phyloP scores from a whole-genome alignment of 2,888 invertebrate species.

The Catocala fraxini region DNA sequence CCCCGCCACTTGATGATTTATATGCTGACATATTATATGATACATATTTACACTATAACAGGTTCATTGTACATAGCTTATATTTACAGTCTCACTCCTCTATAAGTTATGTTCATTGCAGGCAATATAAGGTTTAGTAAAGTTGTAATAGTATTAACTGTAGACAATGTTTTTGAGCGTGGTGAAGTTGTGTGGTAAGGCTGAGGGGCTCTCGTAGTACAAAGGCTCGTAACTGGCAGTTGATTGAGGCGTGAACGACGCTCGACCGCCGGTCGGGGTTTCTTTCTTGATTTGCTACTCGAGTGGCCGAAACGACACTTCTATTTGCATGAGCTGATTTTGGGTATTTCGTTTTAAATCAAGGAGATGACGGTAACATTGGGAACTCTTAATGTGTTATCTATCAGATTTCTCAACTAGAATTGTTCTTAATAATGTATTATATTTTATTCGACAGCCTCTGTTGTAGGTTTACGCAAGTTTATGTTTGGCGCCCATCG shows the following conservation, averaged over 20 bases:
- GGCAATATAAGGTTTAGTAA: constrained; percentile 5
- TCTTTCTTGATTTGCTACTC: constrained; percentile 86
- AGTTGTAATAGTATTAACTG: constrained; percentile 40
- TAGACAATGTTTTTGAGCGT: constrained; percentile 54
- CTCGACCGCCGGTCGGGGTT: constrained; percentile 79
- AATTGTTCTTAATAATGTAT: neutral
- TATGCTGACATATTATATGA: constrained; percentile 35
- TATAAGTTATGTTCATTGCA: neutral
- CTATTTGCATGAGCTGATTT: constrained; percentile 84
- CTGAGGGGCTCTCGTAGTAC: constrained; percentile 73
- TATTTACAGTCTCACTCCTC: neutral
- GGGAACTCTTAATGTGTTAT: constrained; percentile 45
- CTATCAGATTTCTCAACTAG: constrained; percentile 25
- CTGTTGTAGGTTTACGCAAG: too few species aligned
- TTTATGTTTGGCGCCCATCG: too few species aligned
- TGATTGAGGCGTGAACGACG: constrained; percentile 86
- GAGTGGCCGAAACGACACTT: constrained; percentile 84
- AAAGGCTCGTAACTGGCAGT: constrained; percentile 81
- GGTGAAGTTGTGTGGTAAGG: constrained; percentile 67
- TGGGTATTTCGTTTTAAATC: constrained; percentile 69
- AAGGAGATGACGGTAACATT: constrained; percentile 54
- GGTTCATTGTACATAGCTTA: constrained; percentile 2
- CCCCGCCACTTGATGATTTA: constrained; percentile 52
- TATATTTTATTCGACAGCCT: too few species aligned
- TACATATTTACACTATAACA: constrained; percentile 20